Conservation (phyloP, 2,113 vertebrate species). For the Nematolebias whitei region DNA sequence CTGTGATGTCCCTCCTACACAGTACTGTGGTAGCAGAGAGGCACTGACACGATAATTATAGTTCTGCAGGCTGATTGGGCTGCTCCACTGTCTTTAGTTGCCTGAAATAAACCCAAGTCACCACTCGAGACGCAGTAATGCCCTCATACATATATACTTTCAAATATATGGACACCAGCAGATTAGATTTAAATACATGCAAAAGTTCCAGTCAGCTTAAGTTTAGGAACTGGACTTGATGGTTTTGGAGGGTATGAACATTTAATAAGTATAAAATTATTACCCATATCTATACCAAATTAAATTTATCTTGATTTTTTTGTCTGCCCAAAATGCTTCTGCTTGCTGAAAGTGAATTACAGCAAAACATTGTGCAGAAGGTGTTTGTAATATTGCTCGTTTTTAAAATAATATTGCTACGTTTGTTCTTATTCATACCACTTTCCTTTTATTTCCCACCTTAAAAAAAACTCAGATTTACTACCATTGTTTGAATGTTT, state of each 20-base stretch:
- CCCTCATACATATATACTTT: slow-evolving; percentile 13
- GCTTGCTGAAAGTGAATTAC: not conserved
- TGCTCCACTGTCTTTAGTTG: slow-evolving; percentile 52
- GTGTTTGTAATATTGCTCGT: too few relatives aligned
- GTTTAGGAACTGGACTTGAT: not conserved
- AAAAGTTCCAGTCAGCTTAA: slow-evolving; percentile 1
- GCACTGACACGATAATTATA: slow-evolving; percentile 71
- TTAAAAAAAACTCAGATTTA: not conserved
- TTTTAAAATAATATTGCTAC: not conserved
- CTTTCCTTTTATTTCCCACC: not conserved
- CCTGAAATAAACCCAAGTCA: slow-evolving; percentile 63
- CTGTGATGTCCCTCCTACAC: slow-evolving; percentile 62
- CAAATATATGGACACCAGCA: slow-evolving; percentile 18
- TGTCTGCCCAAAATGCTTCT: not conserved
- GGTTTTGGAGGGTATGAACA: not conserved
- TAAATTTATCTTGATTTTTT: not conserved
- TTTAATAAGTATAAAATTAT: slow-evolving; percentile 1
- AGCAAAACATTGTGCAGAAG: not conserved
- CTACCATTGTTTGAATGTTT: not conserved
- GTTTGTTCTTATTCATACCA: not conserved
- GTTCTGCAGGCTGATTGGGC: slow-evolving; percentile 59
- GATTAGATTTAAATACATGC: not conserved
- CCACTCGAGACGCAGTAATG: slow-evolving; percentile 28
- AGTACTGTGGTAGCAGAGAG: slow-evolving; percentile 49
- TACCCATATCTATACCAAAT: not conserved